Evolutionary conservation across 2,113 vertebrate genomes (phyloP).

Genomic region (Prionailurus viverrinus): DNA sequence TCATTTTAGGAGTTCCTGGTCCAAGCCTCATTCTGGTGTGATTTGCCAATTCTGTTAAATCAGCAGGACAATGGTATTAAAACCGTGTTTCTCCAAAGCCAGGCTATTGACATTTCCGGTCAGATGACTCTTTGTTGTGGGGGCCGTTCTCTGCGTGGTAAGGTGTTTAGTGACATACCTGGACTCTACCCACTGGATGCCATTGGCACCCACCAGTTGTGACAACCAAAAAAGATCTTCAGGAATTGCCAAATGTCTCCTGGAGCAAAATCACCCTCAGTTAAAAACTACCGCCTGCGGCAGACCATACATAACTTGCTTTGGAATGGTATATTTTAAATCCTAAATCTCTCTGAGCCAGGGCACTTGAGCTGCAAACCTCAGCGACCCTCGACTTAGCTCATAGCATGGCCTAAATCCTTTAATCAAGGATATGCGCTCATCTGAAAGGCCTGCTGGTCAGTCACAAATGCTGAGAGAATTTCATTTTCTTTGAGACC

Average conservation of each 20-base stretch:
- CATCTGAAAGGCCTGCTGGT: background rate
- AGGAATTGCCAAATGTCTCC: background rate
- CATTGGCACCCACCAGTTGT: background rate
- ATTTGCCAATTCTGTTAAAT: background rate
- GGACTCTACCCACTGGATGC: background rate
- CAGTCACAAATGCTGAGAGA: background rate
- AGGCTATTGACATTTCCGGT: background rate
- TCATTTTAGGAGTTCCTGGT: background rate
- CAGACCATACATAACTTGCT: background rate
- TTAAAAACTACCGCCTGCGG: background rate
- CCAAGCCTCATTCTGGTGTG: background rate
- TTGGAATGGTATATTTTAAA: background rate
- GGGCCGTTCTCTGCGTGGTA: fast-evolving
- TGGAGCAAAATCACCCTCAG: background rate
- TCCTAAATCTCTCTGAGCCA: background rate
- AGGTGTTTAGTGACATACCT: background rate
- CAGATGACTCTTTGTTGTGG: background rate
- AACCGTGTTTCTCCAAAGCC: background rate
- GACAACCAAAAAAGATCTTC: background rate
- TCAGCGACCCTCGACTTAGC: background rate
- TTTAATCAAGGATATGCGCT: background rate
- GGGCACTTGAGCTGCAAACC: background rate
- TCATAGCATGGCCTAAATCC: background rate
- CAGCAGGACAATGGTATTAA: background rate
- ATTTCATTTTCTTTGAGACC: background rate